Evolutionary conservation across 2,888 invertebrate species (phyloP), one percentile per base, ranked within the genome.

Genomic region (Drosophila villosipedis): DNA sequence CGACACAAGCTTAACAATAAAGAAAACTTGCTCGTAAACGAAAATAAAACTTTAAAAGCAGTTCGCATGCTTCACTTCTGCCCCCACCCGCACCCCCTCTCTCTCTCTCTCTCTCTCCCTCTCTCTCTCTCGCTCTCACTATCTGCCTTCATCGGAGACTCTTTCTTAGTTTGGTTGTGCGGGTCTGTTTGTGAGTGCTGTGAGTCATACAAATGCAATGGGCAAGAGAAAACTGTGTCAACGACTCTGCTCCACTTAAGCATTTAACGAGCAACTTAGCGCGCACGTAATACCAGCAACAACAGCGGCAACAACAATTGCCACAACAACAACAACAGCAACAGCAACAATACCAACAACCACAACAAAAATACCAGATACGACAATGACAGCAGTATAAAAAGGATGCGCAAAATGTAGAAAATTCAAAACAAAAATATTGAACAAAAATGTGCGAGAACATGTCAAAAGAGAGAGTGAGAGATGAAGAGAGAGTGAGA

Each of bases 161-260:
- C 55, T 10, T 14, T 28, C 25, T 7, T 28, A n/a, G 47, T 47
- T 47, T 47, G 25, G 9, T 41, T 57, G 33, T 19, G 5, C 28
- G 39, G 58, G 50, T 78, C 64, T 76, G 80, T 65, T 72, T 54
- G 58, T 80, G 64, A 74, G 74, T 76, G 68, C 71, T 76, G 58
- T 83, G 77, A 85, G 80, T 84, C 84, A 82, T 82, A 68, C 52
- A 68, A 80, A 66, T 82, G 83, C 80, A 84, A 71, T 79, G 65
- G 76, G 28, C 59, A 59, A 66, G 68, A 63, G 67, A 83, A 84
- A 89, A 84, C 68, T 89, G 90, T 90, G 89, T 90, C 89, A 90
- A 89, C 84, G 89, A 90, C 88, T 90, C 87, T 90, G 89, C 90
- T 90, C 89, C 84, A 90, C 82, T 90, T 89, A 89, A 82, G 80